These are phyloP conservation scores for Ceratosolen solmsi DNA, from an alignment of 1,140 invertebrate genomes.

Conservation along the genomic window DNA sequence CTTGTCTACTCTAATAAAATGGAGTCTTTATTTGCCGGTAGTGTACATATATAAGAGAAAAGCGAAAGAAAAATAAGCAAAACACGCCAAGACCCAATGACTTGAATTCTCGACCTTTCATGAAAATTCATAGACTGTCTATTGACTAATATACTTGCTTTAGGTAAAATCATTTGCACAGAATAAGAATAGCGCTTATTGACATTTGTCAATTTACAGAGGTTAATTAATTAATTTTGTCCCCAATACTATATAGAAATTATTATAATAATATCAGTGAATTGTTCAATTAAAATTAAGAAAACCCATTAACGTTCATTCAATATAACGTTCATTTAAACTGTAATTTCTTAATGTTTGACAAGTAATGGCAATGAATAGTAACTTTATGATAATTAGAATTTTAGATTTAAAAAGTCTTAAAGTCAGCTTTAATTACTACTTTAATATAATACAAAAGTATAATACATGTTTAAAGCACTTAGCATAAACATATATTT, in stretches of 20 bases:
- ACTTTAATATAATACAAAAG: too few species aligned
- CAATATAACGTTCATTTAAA: too few species aligned
- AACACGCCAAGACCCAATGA: not conserved
- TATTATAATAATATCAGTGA: not conserved
- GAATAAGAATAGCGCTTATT: conserved; percentile 33
- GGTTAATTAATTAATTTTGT: not conserved
- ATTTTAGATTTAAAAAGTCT: too few species aligned
- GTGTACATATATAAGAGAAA: not conserved
- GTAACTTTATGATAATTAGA: too few species aligned
- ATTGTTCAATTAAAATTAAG: too few species aligned
- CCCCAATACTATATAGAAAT: not conserved
- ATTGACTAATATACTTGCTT: not conserved
- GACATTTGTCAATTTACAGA: not conserved
- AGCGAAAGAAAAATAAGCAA: not conserved
- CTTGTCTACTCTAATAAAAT: not conserved
- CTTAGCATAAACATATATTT: too few species aligned
- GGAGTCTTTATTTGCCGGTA: not conserved
- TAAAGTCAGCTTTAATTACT: too few species aligned
- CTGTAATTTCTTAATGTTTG: too few species aligned
- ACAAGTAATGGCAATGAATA: too few species aligned
- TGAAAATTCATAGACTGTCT: conserved; percentile 47
- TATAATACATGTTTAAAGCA: too few species aligned
- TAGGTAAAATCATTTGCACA: conserved; percentile 44
- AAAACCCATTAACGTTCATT: too few species aligned
- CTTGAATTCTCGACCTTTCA: conserved; percentile 29